Evolutionary conservation across 2,797 vertebrate genomes (phyloP), one percentile per base, ranked within the genome.

Genomic region (Brachyalestes nurse): DNA sequence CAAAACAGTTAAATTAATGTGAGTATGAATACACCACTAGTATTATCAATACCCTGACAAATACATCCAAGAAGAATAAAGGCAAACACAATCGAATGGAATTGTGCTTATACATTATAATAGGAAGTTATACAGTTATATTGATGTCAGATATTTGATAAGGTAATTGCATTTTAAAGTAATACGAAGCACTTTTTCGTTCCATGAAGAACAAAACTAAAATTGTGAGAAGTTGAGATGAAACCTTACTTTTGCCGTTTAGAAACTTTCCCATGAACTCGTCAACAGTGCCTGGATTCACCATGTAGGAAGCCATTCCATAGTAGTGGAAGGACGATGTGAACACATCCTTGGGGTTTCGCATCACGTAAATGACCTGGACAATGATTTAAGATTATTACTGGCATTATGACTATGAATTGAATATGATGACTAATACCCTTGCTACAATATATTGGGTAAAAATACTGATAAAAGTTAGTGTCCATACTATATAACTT

Each of bases 261-360:
- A 93, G 86, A 83, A 93, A 93, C 84, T 89, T 92, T 6, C 88
- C 80, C 47, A 93, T 74, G 83, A 93, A 93, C 38, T 94, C 82
- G 10, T 76, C 86, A 78, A 81, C 78, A 8, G 86, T 75, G 17
- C 91, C 90, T 1, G 90, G 92, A 0, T 90, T 78, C 25, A 89
- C 90, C 82, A 92, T 8, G 61, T 71, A 92, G 4, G 86, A 85
- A 28, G 89, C 74, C 75, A 85, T 92, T 38, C 53, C 78, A 74
- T 85, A 82, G 42, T 86, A 94, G 77, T 91, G 80, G 75, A 87
- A 93, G 21, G 86, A 86, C 4, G 93, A 94, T 0, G 89, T 92
- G 17, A 93, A 92, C 17, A 93, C 88, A 58, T 94, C 93, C 84
- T 86, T 93, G 4, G 92, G 93, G 82, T 93, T 92, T 62, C 93